Conservation (phyloP, 1,140 invertebrate species). For the Tetragonula clypearis region DNA sequence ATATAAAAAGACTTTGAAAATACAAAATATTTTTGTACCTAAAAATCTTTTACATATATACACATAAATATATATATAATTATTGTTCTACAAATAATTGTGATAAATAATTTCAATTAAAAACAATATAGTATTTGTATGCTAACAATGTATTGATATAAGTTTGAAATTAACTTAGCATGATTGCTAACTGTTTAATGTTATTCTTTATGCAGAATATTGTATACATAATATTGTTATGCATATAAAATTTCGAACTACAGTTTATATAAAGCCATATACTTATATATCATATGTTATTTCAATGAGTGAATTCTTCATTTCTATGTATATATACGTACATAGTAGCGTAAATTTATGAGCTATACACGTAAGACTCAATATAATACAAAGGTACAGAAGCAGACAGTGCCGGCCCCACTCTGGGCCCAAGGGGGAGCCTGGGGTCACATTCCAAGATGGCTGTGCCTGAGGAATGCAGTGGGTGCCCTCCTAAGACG, state of each 20-base stretch:
- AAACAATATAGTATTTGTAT: not conserved
- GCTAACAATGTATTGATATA: not conserved
- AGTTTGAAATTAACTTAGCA: not conserved
- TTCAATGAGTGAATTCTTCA: not conserved
- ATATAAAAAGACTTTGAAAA: not conserved
- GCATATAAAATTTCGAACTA: not conserved
- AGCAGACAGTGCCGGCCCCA: conserved; percentile 68
- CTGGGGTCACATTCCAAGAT: conserved; percentile 83
- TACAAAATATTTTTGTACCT: conserved; percentile 3
- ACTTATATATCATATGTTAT: not conserved
- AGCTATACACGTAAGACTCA: conserved; percentile 3
- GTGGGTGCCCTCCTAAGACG: conserved; percentile 80
- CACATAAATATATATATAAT: not conserved
- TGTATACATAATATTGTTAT: not conserved
- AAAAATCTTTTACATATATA: conserved; percentile 5
- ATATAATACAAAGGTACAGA: conserved; percentile 14
- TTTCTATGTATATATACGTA: not conserved
- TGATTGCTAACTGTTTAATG: not conserved
- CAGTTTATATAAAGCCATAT: not conserved
- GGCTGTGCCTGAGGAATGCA: conserved; percentile 83
- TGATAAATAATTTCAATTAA: conserved; percentile 1
- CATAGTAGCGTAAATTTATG: not conserved
- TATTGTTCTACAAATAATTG: conserved; percentile 2
- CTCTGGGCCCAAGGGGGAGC: conserved; percentile 73
- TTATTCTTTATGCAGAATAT: not conserved